Base-by-base conservation (phyloP, 2,888 invertebrate genomes). In the Epinotia demarniana region DNA sequence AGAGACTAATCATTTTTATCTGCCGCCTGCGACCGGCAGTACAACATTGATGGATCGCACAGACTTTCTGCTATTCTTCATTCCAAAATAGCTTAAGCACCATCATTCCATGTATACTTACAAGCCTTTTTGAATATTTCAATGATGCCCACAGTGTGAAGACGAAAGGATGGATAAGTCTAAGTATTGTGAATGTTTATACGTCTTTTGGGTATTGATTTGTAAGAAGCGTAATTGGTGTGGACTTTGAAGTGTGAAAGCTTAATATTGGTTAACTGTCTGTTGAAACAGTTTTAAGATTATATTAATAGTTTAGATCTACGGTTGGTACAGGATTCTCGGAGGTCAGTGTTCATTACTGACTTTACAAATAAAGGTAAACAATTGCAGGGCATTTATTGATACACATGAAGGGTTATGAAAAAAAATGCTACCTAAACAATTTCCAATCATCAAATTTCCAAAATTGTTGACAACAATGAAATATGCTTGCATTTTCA, bases 1-100 rank as follows among this genome's bases (percentile, higher is more conserved):
- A 60, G 62, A 72, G 67, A 72, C 77, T 77, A 77, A 77, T 77
- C 75, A 77, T 75, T 77, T 75, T 75, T 77, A 77, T 77, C 77
- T 75, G 55, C 69, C 63, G 60, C 62, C 27, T 62, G 62, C 62
- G 73, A 60, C 66, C 33, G 71, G 61, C 61, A 67, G 68, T 69
- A 77, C 74, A 69, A 77, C 73, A 77, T 66, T 77, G 77, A 74
- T 74, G 67, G 77, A 77, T 77, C 69, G 66, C 19, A 39, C 58
- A n/a, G 58, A 60, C 69, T 23, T 6, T 12, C 58, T 46, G 23
- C 58, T 58, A 69, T n/a, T 69, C n/a, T 43, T 23, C 23, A 46
- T 11, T 8, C 11, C 69, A 11, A 46, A 60, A 46, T 18, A 46
- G 11, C 69, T 0, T 60, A 60, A 23, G 1, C 9, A 4, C 19